These are phyloP conservation scores for Anodontia alba DNA, from an alignment of 2,888 invertebrate species.

Conservation along the genomic window DNA sequence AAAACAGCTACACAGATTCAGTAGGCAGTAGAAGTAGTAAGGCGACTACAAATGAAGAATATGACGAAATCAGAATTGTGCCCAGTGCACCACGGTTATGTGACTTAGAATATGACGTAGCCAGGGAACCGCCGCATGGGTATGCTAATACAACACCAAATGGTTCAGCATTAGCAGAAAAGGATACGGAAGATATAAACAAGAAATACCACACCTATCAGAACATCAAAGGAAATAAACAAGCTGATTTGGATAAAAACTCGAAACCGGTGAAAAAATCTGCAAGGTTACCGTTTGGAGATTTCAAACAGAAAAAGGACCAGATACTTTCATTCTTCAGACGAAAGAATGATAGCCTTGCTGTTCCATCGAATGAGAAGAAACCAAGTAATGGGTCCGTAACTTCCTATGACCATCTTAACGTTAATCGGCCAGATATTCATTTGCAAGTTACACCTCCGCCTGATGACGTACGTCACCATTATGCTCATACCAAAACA, in stretches of 20 bases:
- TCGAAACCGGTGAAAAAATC: neutral
- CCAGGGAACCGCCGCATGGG: neutral
- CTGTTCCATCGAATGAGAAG: neutral
- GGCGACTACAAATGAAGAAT: constrained; percentile 4
- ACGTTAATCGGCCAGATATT: neutral
- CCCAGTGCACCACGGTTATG: neutral
- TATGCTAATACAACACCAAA: neutral
- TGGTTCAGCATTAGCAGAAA: too few relatives aligned
- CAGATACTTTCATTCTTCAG: constrained; percentile 36
- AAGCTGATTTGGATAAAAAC: neutral
- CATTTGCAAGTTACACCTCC: constrained; percentile 11
- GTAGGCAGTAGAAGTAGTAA: constrained; percentile 8
- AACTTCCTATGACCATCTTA: constrained; percentile 40
- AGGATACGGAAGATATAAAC: neutral
- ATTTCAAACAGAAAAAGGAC: constrained; percentile 12
- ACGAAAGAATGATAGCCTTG: constrained; percentile 19
- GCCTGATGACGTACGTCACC: constrained; percentile 10
- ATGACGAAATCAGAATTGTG: constrained; percentile 32
- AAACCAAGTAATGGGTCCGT: constrained; percentile 17
- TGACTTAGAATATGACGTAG: constrained; percentile 31
- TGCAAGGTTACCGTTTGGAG: constrained; percentile 19
- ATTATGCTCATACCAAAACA: constrained; percentile 31
- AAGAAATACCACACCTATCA: neutral
- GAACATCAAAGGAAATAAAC: neutral
- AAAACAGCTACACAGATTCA: constrained; percentile 21